Evolutionary conservation across 2,113 vertebrate genomes (phyloP), one percentile per base, ranked within the genome.

Genomic region (Thymallus thymallus): DNA sequence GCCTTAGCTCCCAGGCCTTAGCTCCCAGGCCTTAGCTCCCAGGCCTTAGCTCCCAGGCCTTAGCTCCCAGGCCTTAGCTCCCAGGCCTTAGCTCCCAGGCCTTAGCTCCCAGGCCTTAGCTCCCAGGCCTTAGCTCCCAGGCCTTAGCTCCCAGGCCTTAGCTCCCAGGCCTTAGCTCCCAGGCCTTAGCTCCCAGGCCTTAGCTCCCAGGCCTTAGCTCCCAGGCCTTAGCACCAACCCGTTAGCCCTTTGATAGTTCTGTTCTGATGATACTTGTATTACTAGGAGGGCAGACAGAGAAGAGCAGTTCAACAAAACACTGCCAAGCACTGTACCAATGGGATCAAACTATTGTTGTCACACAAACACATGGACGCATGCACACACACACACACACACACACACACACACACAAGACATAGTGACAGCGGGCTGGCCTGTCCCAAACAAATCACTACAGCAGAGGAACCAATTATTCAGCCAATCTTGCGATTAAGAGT

Each of bases 21-120:
- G 32, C 32, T 35, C 32, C 1, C n/a, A 0, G 1, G 6, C 6
- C 32, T 1, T 35, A 35, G 6, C 32, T 35, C 32, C 0, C n/a
- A 6, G 0, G 6, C 32, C 6, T 7, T 35, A 35, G 6, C 32
- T 35, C 6, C 6, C n/a, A 5, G 2, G 0, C 6, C 1, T 0
- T 9, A 35, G 32, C 32, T 35, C 32, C 1, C n/a, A 0, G 2
- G 6, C 32, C 32, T 7, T 0, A 7, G 6, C 32, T 35, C 6
- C 1, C n/a, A 35, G 7, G 6, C 32, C 32, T 35, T 7, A 35
- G 35, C 35, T 35, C 35, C 32, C 4, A 1, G 0, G 1, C 35
- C 7, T 9, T 9, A 35, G 32, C 7, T 35, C 32, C 32, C 1
- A 2, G 9, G 6, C 32, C 6, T 9, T 9, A 35, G 32, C 32